Evolutionary conservation across 1,140 invertebrate species (phyloP), one percentile per base, ranked within the genome.

Genomic region (Drosophila santomea): DNA sequence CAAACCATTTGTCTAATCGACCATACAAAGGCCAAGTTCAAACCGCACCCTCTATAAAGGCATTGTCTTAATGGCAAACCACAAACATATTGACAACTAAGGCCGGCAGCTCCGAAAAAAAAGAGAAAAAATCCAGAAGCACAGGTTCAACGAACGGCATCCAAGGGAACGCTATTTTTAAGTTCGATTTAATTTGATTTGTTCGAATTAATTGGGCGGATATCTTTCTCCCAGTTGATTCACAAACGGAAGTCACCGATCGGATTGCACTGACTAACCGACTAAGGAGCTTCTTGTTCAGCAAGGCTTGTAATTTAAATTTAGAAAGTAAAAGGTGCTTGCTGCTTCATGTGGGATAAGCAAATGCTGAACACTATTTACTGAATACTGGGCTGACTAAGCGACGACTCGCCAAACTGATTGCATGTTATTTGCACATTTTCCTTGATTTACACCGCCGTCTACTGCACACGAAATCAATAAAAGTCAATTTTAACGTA

Each of bases 11-110:
- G 61, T 55, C 63, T 63, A 66, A 69, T 52, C 60, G 75, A 50
- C 88, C 83, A 79, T 81, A 82, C 75, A 83, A 86, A 73, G 72
- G 68, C 80, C 79, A 86, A 86, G 79, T 88, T 86, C 79, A 86
- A 75, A 76, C 83, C 83, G 74, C 83, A 83, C 83, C 83, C 83
- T 74, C 76, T 59, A 82, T 41, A 74, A 81, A 44, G 44, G 44
- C 66, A 71, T 72, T 71, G 68, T 72, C 66, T 72, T 72, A 72
- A 69, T 71, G 67, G 68, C 50, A 58, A 64, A 69, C 68, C 76
- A 72, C 76, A 74, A 78, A 32, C 58, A 55, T 73, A 81, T 66
- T 71, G 77, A 80, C 77, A 80, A 64, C 69, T 86, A 81, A 86
- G 82, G 82, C 61, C 83, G 75, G 51, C 66, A 77, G 43, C 38